Evolutionary conservation across 2,113 vertebrate genomes (phyloP).

Genomic region (Hucho hucho): DNA sequence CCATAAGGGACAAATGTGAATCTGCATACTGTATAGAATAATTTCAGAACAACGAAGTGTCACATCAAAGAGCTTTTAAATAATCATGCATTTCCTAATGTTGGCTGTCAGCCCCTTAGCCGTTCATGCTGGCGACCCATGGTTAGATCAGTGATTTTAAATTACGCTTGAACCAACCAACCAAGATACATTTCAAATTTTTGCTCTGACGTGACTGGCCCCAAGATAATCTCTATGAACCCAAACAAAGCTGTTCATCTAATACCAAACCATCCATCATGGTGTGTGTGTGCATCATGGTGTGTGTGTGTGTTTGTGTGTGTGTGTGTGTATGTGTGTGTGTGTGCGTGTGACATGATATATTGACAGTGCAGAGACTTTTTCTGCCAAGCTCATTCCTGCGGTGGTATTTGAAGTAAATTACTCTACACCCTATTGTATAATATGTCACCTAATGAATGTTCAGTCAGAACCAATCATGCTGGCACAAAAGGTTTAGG

Average conservation of each 20-base stretch:
- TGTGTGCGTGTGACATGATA: neutral
- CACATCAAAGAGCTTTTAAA: neutral
- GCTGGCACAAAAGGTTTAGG: neutral
- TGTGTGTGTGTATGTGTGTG: neutral
- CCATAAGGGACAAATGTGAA: neutral
- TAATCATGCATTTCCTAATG: neutral
- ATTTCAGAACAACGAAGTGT: too few species aligned
- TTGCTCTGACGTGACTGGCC: conserved; percentile 4
- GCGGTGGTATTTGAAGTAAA: conserved; percentile 6
- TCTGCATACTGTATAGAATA: neutral
- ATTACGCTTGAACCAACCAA: neutral
- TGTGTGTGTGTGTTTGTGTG: too few species aligned
- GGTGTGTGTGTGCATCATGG: too few species aligned
- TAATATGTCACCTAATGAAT: conserved; percentile 1
- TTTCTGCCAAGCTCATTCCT: neutral
- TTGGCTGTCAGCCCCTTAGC: neutral
- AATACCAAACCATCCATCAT: neutral
- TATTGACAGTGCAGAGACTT: neutral
- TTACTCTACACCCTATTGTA: neutral
- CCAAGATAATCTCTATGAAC: conserved; percentile 19
- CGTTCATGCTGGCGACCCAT: neutral
- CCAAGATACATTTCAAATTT: neutral
- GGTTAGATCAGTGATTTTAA: too few species aligned
- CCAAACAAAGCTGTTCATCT: conserved; percentile 37
- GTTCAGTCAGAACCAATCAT: neutral